A percentile compares a stretch with the other conserved stretches of the same genome.
phyloP scores from a whole-genome alignment of 2,797 vertebrate species.

The Hydrophis major region DNA sequence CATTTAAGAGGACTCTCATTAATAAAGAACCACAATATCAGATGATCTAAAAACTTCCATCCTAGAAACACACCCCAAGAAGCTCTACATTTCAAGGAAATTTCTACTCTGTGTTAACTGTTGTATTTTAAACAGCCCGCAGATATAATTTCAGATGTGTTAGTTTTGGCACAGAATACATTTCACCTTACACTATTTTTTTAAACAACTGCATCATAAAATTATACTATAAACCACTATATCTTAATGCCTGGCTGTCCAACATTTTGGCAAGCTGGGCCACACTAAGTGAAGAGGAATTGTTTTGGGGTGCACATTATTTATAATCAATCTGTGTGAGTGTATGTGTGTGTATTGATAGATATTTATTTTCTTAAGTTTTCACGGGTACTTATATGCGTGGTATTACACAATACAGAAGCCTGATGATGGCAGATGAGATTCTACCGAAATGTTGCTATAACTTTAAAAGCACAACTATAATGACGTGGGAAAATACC shows the following conservation, averaged over 20 bases:
- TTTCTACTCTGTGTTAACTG: too few species aligned
- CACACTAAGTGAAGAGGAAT: neutral
- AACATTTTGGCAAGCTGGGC: neutral
- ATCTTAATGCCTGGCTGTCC: neutral
- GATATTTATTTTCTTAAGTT: too few species aligned
- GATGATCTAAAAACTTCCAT: neutral
- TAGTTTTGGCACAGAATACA: neutral
- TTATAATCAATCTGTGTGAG: too few species aligned
- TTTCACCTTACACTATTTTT: neutral
- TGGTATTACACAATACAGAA: too few species aligned
- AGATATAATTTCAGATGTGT: neutral
- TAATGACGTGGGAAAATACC: too few species aligned
- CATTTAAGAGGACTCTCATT: neutral
- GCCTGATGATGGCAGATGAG: too few species aligned
- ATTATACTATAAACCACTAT: neutral
- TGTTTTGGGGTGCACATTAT: neutral
- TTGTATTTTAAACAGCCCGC: neutral
- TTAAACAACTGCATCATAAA: neutral
- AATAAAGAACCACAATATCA: neutral
- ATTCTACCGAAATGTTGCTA: too few species aligned
- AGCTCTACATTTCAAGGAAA: neutral
- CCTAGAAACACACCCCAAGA: neutral
- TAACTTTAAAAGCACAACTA: too few species aligned
- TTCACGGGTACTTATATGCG: too few species aligned
- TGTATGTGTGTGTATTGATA: too few species aligned